A percentile compares a stretch with the other conserved stretches of the same genome.
Conservation (phyloP, 2,797 vertebrate genomes). For the Prunella strophiata region DNA sequence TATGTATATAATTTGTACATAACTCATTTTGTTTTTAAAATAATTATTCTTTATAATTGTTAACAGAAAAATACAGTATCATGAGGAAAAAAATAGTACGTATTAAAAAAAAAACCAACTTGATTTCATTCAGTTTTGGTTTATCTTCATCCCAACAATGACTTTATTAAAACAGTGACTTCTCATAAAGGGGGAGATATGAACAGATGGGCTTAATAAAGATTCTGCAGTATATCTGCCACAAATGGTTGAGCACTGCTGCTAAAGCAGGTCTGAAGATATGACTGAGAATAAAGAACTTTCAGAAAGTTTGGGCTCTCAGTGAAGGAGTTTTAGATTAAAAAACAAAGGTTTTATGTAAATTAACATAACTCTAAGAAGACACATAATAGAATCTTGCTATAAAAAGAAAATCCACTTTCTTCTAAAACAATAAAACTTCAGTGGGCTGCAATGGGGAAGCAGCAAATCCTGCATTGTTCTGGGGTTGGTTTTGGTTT, state of each 20-base stretch:
- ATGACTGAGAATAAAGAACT: constrained; percentile 15
- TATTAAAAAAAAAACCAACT: neutral
- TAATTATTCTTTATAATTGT: neutral
- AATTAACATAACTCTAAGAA: neutral
- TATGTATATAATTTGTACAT: neutral
- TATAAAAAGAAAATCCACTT: neutral
- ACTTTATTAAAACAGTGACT: constrained; percentile 36
- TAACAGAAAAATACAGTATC: neutral
- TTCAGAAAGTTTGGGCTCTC: constrained; percentile 9
- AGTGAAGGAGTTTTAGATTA: constrained; percentile 9
- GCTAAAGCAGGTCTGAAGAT: neutral
- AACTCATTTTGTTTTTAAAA: neutral
- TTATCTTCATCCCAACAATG: neutral
- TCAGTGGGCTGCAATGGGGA: neutral
- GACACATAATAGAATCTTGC: neutral
- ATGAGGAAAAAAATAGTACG: neutral
- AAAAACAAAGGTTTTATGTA: neutral
- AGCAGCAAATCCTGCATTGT: neutral
- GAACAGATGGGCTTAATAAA: constrained; percentile 55
- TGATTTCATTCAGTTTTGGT: neutral
- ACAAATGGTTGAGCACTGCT: neutral
- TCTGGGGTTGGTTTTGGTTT: neutral
- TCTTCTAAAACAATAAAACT: neutral
- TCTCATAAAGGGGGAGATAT: neutral
- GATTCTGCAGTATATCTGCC: neutral